Evolutionary conservation across 2,113 vertebrate genomes (phyloP).

Genomic region (Rousettus leschenaultii): DNA sequence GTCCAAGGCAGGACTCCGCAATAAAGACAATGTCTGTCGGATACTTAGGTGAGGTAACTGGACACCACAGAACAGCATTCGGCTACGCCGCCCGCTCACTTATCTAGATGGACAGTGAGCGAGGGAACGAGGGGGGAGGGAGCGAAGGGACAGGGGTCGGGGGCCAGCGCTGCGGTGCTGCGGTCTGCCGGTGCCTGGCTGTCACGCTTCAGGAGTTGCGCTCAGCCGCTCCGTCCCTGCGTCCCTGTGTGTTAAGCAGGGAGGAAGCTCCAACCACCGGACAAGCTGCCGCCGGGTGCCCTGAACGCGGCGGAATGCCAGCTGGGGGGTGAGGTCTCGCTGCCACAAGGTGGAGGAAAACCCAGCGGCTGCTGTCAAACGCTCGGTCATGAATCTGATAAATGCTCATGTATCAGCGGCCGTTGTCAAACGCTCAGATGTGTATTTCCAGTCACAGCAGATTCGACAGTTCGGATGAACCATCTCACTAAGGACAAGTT

Average conservation of each 20-base stretch:
- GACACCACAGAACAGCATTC: accelerated
- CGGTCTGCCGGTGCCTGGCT: accelerated
- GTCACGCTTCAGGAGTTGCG: accelerated
- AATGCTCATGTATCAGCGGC: too few species aligned
- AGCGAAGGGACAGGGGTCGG: too few species aligned
- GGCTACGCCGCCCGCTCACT: accelerated
- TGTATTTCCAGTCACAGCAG: accelerated
- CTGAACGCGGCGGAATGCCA: accelerated
- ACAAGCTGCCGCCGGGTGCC: background rate
- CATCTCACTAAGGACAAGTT: background rate
- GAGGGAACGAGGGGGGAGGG: accelerated
- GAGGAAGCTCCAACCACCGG: accelerated
- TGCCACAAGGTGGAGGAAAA: too few species aligned
- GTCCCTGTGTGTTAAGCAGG: background rate
- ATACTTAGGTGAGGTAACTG: accelerated
- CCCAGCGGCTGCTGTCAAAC: accelerated
- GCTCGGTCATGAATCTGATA: too few species aligned
- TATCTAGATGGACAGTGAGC: accelerated
- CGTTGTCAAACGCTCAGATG: too few species aligned
- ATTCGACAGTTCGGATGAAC: accelerated
- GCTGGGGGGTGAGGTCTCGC: accelerated
- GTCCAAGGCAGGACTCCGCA: background rate
- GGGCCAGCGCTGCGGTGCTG: accelerated
- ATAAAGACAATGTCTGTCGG: accelerated
- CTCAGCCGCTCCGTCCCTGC: background rate